A percentile compares a stretch with the other conserved stretches of the same genome.
These are phyloP conservation scores for Dermatemys mawii DNA, from an alignment of 2,113 vertebrate species.

Conservation along the genomic window DNA sequence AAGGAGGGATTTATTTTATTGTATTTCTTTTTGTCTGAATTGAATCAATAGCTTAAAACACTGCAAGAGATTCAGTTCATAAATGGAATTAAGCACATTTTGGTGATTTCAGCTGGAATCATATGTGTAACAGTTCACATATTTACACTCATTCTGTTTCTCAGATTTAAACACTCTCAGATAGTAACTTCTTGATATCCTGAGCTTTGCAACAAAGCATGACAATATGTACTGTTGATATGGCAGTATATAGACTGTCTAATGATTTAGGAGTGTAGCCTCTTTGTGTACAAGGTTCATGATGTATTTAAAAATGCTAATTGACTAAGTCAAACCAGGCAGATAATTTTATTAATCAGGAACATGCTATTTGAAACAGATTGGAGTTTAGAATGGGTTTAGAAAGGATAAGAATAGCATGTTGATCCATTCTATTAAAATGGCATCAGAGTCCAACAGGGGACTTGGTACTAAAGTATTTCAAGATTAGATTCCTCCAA, in stretches of 20 bases:
- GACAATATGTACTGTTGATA: conserved; percentile 22
- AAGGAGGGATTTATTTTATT: neutral
- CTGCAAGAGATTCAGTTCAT: neutral
- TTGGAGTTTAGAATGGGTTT: neutral
- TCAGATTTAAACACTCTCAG: neutral
- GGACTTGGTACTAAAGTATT: neutral
- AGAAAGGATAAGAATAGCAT: neutral
- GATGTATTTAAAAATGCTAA: conserved; percentile 33
- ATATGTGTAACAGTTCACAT: neutral
- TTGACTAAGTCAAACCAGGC: neutral
- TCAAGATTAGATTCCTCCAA: neutral
- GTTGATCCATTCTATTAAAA: neutral
- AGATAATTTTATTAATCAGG: neutral
- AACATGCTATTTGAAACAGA: neutral
- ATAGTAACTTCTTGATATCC: neutral
- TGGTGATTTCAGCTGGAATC: neutral
- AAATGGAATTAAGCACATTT: neutral
- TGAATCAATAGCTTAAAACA: neutral
- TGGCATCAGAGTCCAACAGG: neutral
- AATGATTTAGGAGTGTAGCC: conserved; percentile 39
- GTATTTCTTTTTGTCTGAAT: neutral
- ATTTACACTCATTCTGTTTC: neutral
- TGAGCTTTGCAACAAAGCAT: neutral
- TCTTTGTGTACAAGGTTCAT: neutral
- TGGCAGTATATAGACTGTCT: conserved; percentile 16